Evolutionary conservation across 1,140 invertebrate species (phyloP).

Genomic region (Orius insidiosus): DNA sequence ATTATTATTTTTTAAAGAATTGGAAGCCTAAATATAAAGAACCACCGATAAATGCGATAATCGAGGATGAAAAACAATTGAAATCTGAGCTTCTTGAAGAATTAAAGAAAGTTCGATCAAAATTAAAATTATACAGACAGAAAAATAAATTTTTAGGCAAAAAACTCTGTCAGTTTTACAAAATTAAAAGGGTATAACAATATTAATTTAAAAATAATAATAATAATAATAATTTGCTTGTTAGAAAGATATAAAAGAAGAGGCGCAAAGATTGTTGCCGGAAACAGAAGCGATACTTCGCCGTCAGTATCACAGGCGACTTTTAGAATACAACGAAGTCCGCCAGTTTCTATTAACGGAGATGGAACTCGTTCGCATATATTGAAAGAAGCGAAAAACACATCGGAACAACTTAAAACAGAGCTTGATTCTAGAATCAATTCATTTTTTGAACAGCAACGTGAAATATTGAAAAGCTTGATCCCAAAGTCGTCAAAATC

Average conservation of each 20-base stretch:
- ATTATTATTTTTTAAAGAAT: no score
- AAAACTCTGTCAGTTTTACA: background rate
- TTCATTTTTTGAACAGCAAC: background rate
- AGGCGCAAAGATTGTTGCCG: background rate
- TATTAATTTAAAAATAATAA: background rate
- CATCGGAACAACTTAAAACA: background rate
- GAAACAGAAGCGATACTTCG: background rate
- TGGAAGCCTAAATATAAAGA: no score
- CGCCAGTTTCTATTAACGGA: background rate
- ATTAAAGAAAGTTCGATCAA: background rate
- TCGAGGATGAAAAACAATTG: background rate
- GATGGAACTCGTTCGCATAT: no score
- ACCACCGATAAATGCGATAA: no score
- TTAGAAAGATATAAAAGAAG: background rate
- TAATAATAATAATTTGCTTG: background rate
- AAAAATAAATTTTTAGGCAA: constrained; percentile 1
- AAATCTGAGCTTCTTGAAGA: background rate
- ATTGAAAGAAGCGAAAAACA: no score
- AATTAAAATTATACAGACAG: background rate
- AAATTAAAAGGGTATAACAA: background rate
- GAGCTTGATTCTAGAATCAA: background rate
- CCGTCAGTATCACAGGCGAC: background rate
- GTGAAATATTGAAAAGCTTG: background rate
- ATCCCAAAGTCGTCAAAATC: background rate
- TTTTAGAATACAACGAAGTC: background rate